Base-by-base conservation (phyloP, 2,797 vertebrate genomes). In the Lophotriccus pileatus region DNA sequence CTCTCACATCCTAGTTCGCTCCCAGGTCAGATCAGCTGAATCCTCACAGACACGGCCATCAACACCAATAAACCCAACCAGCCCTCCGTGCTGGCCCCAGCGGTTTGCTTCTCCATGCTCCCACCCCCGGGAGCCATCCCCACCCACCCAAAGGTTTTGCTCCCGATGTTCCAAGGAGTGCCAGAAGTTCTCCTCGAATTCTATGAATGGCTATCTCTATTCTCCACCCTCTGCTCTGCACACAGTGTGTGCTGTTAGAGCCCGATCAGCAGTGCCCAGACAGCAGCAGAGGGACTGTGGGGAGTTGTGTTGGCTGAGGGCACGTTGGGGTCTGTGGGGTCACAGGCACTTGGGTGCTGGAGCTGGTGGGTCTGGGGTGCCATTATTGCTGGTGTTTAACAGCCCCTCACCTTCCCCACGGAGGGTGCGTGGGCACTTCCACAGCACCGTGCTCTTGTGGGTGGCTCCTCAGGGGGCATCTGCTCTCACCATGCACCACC, bases 151-250 rank as follows among this genome's bases (percentile, higher is more conserved):
- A 56, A 46, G 30, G 10, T 44, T 55, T 66, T 46, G 50, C 13
- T 25, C 21, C n/a, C 25, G 5, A 10, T 66, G 7, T 37, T 27
- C 22, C 28, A 27, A 56, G 18, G 18, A 18, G 34, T 7, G 18
- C 3, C 2, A 27, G 22, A 17, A 39, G 30, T 24, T 68, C 5
- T 2, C 1, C 2, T 9, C 0, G 4, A 46, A 34, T 68, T 34
- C 25, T 39, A 12, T 15, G 52, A 58, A 20, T 8, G 7, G 24
- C 10, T 6, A 7, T 69, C 30, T 36, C 21, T 25, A 2, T 13
- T 36, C 44, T 34, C 20, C 0, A 0, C 36, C 52, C 32, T 30
- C 22, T 24, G 15, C 10, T 43, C 32, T 36, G 64, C 53, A 59
- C 30, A 28, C 3, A 10, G 44, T 12, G 12, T 1, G 1, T 30